Conservation (phyloP, 2,797 vertebrate species). For the Psittacula derbiana region DNA sequence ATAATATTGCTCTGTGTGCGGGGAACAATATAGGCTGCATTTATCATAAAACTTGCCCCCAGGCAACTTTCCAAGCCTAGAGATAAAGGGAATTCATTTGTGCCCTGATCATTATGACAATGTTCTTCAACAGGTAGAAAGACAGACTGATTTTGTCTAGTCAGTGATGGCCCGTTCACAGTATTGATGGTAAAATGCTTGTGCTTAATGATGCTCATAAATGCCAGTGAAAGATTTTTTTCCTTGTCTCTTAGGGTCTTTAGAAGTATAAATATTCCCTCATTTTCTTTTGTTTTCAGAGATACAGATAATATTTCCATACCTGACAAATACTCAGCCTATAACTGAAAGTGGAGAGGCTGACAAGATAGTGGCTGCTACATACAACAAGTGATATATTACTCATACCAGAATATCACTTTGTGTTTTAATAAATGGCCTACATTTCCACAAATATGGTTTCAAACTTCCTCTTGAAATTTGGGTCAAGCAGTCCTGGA, state of each 20-base stretch:
- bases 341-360: background rate
- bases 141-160: background rate
- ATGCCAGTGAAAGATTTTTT: background rate
- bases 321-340: background rate
- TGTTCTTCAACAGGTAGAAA: background rate
- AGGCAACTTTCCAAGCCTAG: background rate
- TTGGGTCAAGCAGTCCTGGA: background rate
- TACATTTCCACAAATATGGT: constrained; percentile 16
- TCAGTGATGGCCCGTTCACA: background rate
- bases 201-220: constrained; percentile 51
- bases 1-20: background rate
- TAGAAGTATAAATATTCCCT: constrained; percentile 10
- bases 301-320: background rate
- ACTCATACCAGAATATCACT: background rate
- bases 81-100: background rate
- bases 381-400: background rate
- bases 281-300: constrained; percentile 38
- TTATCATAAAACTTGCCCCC: background rate
- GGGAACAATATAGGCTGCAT: background rate
- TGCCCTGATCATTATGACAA: background rate
- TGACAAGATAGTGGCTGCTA: background rate
- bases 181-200: constrained; percentile 32
- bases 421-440: background rate
- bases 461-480: background rate
- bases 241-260: constrained; percentile 8